These are phyloP conservation scores for Ptychochromis oligacanthus DNA, from an alignment of 2,113 vertebrate species.

Conservation along the genomic window DNA sequence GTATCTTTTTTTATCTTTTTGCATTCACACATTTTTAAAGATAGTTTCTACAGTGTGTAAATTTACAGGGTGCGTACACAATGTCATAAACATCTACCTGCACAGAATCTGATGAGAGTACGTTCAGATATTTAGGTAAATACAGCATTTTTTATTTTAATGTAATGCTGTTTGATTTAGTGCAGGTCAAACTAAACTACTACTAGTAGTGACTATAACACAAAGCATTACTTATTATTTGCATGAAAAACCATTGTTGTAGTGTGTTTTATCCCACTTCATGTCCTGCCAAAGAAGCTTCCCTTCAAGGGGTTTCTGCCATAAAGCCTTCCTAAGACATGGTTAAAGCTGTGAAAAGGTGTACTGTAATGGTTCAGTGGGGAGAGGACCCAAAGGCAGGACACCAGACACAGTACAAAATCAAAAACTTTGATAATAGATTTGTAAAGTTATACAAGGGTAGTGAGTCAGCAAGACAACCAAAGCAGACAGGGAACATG, in stretches of 20 bases:
- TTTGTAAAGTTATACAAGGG: not conserved
- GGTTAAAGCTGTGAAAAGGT: not conserved
- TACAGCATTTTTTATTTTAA: not conserved
- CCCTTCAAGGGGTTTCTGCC: not conserved
- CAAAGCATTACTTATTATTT: not conserved
- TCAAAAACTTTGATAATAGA: not conserved
- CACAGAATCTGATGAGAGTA: too few relatives aligned
- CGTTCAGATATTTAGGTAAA: not conserved
- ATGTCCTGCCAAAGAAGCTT: not conserved
- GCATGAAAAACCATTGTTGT: not conserved
- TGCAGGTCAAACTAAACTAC: not conserved
- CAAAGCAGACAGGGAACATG: not conserved
- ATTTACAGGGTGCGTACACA: not conserved
- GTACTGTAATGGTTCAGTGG: not conserved
- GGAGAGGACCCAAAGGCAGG: not conserved
- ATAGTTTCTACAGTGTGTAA: not conserved
- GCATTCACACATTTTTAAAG: fast-evolving
- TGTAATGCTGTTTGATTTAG: not conserved
- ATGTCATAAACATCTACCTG: not conserved
- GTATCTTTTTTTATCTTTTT: too few relatives aligned
- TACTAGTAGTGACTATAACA: not conserved
- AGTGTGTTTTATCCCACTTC: not conserved
- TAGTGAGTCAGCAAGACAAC: not conserved
- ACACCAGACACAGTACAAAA: not conserved
- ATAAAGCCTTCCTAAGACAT: not conserved